Evolutionary conservation across 2,113 vertebrate species (phyloP).

Genomic region (Crocuta crocuta): DNA sequence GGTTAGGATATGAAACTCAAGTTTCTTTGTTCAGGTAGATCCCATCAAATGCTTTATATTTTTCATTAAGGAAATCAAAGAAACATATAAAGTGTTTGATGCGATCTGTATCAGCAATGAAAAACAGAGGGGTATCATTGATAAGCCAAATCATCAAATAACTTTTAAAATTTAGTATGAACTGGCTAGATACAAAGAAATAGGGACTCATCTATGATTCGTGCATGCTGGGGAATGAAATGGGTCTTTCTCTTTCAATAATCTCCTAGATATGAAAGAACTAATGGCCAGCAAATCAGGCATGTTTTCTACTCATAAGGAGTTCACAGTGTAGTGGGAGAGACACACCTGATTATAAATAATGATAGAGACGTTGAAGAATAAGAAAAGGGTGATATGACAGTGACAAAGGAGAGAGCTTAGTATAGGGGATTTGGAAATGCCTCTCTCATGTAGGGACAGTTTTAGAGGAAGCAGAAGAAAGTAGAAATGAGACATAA

Average conservation of each 20-base stretch:
- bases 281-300: not conserved
- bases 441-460: not conserved
- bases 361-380: not conserved
- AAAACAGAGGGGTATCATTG: not conserved
- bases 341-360: not conserved
- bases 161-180: not conserved
- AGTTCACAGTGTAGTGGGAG: not conserved
- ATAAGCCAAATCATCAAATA: not conserved
- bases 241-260: not conserved
- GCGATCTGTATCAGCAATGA: not conserved
- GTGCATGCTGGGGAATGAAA: not conserved
- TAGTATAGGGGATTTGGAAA: not conserved
- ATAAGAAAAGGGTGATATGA: not conserved
- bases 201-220: not conserved
- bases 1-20: not conserved
- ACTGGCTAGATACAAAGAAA: not conserved
- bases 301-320: not conserved
- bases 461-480: not conserved
- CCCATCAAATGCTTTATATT: not conserved
- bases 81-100: not conserved
- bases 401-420: not conserved
- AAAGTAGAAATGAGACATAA: not conserved
- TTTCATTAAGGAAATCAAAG: conserved; percentile 17
- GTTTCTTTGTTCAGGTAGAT: not conserved
- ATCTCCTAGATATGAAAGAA: not conserved